These are phyloP conservation scores for Fabriciana adippe DNA, from an alignment of 2,888 invertebrate species.

Conservation along the genomic window DNA sequence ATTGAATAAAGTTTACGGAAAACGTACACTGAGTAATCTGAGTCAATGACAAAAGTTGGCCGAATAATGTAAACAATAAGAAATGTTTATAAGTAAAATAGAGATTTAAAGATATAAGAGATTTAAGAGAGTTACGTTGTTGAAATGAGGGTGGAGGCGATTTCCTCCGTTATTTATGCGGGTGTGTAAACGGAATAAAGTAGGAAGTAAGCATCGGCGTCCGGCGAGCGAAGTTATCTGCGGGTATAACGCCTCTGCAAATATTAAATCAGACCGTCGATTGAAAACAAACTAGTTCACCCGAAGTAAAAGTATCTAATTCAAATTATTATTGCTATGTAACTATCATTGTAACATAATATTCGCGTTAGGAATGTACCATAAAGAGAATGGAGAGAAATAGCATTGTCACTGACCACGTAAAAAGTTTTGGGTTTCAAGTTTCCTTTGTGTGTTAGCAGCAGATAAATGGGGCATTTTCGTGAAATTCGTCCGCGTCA, in stretches of 20 bases:
- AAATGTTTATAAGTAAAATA: constrained; percentile 49
- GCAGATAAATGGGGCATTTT: constrained; percentile 80
- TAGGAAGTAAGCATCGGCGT: constrained; percentile 60
- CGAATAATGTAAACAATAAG: no score
- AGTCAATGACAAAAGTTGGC: not conserved
- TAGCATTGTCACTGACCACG: constrained; percentile 78
- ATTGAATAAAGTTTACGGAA: constrained; percentile 5
- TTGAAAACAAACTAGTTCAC: constrained; percentile 45
- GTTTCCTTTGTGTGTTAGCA: constrained; percentile 75
- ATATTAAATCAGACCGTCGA: constrained; percentile 62
- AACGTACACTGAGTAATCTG: constrained; percentile 2
- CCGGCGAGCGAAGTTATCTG: constrained; percentile 67
- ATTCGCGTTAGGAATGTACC: constrained; percentile 68
- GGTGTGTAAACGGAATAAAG: constrained; percentile 73
- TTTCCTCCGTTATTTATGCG: constrained; percentile 70
- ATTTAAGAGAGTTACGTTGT: constrained; percentile 55
- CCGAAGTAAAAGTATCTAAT: constrained; percentile 30
- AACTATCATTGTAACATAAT: constrained; percentile 59
- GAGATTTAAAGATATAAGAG: constrained; percentile 43
- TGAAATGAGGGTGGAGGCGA: constrained; percentile 50
- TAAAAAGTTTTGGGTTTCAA: constrained; percentile 80
- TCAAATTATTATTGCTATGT: constrained; percentile 38
- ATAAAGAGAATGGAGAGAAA: constrained; percentile 75
- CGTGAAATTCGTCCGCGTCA: constrained; percentile 80
- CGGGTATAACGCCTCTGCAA: constrained; percentile 67